Conservation (phyloP, 2,888 invertebrate genomes). For the Koerneria pararmatus region DNA sequence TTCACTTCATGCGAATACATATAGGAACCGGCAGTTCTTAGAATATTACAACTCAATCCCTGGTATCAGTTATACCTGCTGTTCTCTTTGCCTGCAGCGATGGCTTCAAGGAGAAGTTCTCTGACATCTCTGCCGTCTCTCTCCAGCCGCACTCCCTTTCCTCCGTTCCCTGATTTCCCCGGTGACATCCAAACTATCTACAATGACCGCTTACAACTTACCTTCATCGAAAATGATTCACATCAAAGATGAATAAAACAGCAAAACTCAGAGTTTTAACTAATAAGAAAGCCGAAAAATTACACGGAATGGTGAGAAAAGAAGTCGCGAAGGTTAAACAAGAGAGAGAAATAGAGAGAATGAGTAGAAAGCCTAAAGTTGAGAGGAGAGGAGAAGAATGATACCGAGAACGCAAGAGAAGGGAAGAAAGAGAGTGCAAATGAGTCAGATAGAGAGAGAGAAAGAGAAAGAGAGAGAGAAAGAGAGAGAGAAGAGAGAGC, state of each 20-base stretch:
- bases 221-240: not conserved
- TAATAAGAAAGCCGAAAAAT: not conserved
- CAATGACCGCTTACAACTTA: not conserved
- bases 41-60: too few species aligned
- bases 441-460: not conserved
- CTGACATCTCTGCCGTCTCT: not conserved
- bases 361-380: not conserved
- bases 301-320: not conserved
- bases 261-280: not conserved
- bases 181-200: not conserved
- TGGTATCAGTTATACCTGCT: too few species aligned
- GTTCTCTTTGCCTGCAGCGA: conserved; percentile 3
- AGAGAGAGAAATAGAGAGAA: not conserved
- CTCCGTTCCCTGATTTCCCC: not conserved
- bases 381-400: not conserved
- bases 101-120: not conserved
- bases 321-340: not conserved
- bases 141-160: not conserved
- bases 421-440: not conserved
- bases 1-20: too few species aligned
- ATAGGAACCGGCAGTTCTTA: too few species aligned
- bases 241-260: not conserved
- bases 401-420: not conserved
- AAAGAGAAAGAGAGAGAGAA: not conserved
- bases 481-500: too few species aligned